Base-by-base conservation (phyloP, 1,140 invertebrate genomes). In the Cataglyphis hispanica region DNA sequence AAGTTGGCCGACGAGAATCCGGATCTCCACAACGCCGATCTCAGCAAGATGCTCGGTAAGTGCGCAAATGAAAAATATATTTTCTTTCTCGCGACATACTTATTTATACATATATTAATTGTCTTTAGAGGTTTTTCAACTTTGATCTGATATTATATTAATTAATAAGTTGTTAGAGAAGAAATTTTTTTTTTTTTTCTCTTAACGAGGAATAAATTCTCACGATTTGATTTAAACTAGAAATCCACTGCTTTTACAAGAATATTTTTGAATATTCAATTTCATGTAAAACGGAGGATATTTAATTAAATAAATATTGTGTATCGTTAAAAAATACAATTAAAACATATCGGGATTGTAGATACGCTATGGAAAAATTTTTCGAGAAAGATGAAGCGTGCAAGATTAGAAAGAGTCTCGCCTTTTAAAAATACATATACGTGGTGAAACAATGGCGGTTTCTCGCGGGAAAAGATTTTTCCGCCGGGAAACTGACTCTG, bases 41-140 rank as follows among this genome's bases (percentile, higher is more conserved):
- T 99, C 91, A 98, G 98, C 96, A 99, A 99, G 96, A 98, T 99
- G 98, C 96, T 99, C 93, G 98, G 98, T 99, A 94, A 98, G 98
- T 97, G n/a, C 63, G 76, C 64, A 0, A 50, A 43, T 43, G 50
- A 27, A 37, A 78, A n/a, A 64, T n/a, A 8, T 19, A 8, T 19
- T 56, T 25, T 11, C 63, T n/a, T 34, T 43, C 16, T 19, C 22
- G 19, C 3, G 31, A 46, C 25, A 66, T n/a, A 37, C 50, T 60
- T 13, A 40, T 46, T 60, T 43, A 46, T 19, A 25, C 19, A 27
- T 16, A 1, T n/a, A 11, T 13, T 43, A 53, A 81, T 72, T 60
- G 37, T 11, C 19, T 11, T 50, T 27, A 16, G 66, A 43, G 40
- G 11, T 22, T 19, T 22, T 37, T 4, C n/a, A 27, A 19, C 69